These are phyloP conservation scores for Hedychridium roseum DNA, from an alignment of 2,888 invertebrate genomes.

Conservation along the genomic window DNA sequence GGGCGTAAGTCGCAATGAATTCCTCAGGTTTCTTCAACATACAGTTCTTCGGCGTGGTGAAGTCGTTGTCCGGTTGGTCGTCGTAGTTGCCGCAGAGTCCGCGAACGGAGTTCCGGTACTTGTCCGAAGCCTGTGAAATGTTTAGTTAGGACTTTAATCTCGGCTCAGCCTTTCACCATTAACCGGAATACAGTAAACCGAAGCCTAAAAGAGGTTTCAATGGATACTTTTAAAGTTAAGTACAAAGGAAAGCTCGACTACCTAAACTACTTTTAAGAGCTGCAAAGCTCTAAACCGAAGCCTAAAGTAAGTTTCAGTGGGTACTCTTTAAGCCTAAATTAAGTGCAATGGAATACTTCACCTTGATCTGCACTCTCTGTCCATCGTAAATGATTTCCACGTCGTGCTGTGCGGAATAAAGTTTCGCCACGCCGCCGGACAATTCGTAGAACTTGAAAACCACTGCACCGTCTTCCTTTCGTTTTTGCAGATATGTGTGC, in stretches of 20 bases:
- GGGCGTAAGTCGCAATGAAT: conserved; percentile 69
- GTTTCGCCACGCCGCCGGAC: conserved; percentile 67
- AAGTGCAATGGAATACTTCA: conserved; percentile 25
- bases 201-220: background rate
- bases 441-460: conserved; percentile 63
- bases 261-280: no score
- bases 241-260: no score
- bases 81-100: conserved; percentile 76
- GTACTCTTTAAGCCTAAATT: no score
- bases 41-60: conserved; percentile 68
- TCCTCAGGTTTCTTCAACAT: conserved; percentile 66
- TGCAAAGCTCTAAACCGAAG: no score
- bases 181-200: no score
- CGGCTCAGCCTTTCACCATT: no score
- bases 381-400: conserved; percentile 71
- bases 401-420: conserved; percentile 65
- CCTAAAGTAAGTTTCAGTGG: no score
- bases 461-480: conserved; percentile 47
- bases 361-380: conserved; percentile 63
- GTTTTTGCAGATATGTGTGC: no score
- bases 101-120: conserved; percentile 68
- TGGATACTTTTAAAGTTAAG: no score
- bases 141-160: no score
- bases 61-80: conserved; percentile 70
- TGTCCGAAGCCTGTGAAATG: conserved; percentile 54